Evolutionary conservation across 2,113 vertebrate genomes (phyloP).

Genomic region (Delphinapterus leucas): DNA sequence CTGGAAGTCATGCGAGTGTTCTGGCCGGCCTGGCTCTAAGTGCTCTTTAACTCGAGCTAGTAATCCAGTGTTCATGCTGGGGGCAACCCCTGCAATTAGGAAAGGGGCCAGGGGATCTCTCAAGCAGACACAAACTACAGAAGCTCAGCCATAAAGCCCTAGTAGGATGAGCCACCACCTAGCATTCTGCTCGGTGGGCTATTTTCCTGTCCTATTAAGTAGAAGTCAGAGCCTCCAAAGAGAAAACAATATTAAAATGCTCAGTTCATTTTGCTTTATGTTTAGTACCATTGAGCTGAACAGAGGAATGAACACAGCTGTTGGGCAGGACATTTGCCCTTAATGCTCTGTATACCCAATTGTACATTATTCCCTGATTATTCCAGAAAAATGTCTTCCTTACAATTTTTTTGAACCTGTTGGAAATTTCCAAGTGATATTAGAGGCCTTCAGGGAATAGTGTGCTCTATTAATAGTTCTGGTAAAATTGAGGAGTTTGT

Average conservation of each 20-base stretch:
- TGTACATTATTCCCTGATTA: neutral
- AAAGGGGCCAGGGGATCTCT: neutral
- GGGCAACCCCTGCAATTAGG: neutral
- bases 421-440: neutral
- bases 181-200: neutral
- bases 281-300: neutral
- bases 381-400: neutral
- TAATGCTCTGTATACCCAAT: neutral
- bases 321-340: neutral
- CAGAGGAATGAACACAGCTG: neutral
- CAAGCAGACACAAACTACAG: neutral
- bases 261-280: neutral
- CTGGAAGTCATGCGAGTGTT: neutral
- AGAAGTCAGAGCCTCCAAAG: slow-evolving; percentile 8
- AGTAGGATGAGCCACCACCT: neutral
- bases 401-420: neutral
- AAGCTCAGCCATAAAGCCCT: neutral
- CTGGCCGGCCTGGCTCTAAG: neutral
- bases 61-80: neutral
- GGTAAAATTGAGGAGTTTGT: neutral
- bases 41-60: neutral
- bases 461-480: neutral
- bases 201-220: neutral
- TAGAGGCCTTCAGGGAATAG: neutral
- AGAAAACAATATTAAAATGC: neutral